Evolutionary conservation across 2,888 invertebrate species (phyloP).

Genomic region (Podotricha telesiphe): DNA sequence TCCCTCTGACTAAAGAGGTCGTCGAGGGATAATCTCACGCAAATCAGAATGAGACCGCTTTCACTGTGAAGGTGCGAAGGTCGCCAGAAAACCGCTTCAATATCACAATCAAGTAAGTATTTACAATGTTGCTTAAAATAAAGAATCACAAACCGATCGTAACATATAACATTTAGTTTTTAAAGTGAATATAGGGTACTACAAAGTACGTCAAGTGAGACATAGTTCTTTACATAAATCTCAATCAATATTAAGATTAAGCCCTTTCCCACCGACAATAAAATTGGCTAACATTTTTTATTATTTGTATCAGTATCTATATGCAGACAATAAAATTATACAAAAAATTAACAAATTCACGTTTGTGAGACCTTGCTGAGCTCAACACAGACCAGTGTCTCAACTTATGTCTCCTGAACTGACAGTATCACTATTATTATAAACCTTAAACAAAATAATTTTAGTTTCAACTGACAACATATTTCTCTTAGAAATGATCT

Average conservation of each 20-base stretch:
- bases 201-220: background rate
- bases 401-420: background rate
- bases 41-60: background rate
- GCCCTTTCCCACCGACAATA: background rate
- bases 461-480: background rate
- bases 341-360: background rate
- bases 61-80: background rate
- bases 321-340: background rate
- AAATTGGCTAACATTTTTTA: background rate
- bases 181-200: background rate
- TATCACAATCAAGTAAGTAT: slow-evolving; percentile 26
- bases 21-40: too few species aligned
- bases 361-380: background rate
- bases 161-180: background rate
- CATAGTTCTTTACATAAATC: background rate
- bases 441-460: background rate
- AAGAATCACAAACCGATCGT: slow-evolving; percentile 18
- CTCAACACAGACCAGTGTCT: background rate
- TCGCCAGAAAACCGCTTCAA: background rate
- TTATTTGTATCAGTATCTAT: background rate
- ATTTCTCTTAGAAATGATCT: background rate
- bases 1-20: too few species aligned
- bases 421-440: background rate
- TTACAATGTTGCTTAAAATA: slow-evolving; percentile 11
- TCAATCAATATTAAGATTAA: background rate